Evolutionary conservation across 2,888 invertebrate genomes (phyloP).

Genomic region (Brachylomia viminalis): DNA sequence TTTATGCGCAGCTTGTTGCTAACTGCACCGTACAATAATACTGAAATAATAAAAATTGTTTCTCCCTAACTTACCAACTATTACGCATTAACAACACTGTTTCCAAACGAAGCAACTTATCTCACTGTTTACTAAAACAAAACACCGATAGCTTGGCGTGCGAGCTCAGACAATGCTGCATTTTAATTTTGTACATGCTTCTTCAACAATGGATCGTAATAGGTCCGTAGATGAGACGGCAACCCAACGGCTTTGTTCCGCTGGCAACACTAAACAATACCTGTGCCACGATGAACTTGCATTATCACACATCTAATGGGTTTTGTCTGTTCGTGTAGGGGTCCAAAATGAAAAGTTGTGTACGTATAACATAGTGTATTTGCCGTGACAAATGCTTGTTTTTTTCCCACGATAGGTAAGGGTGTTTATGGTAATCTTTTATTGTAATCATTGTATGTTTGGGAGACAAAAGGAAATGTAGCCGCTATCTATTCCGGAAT

Average conservation of each 20-base stretch:
- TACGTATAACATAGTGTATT: constrained; percentile 71
- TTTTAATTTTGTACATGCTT: constrained; percentile 88
- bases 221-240: constrained; percentile 87
- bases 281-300: constrained; percentile 87
- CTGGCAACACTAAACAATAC: constrained; percentile 88
- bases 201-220: constrained; percentile 87
- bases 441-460: constrained; percentile 64
- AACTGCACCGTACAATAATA: too few relatives aligned
- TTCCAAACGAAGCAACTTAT: constrained; percentile 56
- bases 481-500: constrained; percentile 69
- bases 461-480: constrained; percentile 56
- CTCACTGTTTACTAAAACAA: constrained; percentile 76
- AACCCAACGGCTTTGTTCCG: constrained; percentile 84
- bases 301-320: constrained; percentile 89
- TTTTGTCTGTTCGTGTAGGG: constrained; percentile 84
- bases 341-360: constrained; percentile 80
- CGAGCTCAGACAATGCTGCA: constrained; percentile 86
- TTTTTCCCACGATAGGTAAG: constrained; percentile 80
- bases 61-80: constrained; percentile 10
- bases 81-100: constrained; percentile 24
- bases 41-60: not conserved
- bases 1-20: not conserved
- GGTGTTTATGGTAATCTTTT: constrained; percentile 73
- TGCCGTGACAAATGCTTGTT: constrained; percentile 80
- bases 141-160: constrained; percentile 76